Evolutionary conservation across 2,888 invertebrate genomes (phyloP), one percentile per base, ranked within the genome.

Genomic region (Empis stercorea): DNA sequence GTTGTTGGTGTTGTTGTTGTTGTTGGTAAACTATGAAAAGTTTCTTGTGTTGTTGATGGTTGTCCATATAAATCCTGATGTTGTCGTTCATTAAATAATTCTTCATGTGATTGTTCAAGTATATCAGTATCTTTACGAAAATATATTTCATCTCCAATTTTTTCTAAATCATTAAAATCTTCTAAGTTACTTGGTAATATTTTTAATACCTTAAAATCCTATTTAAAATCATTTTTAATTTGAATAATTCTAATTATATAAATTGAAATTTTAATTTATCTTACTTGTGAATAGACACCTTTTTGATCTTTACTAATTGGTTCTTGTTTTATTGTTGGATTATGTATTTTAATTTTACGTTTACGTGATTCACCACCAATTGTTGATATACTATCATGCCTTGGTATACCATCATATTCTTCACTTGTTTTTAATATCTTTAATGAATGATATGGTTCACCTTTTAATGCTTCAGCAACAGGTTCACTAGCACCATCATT

Each of bases 171-270:
- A 7, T 55, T 56, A 17, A 55, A 51, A 43, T 58, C 53, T 32
- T 58, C 56, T n/a, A 56, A 36, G 43, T 56, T 55, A 38, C 54
- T 57, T 45, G 58, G 57, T 10, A 60, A 43, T 48, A 60, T 56
- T 55, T 60, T 60, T 16, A 60, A 47, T 43, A 56, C 47, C 43
- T 52, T 55, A 44, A 59, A 60, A 46, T 60, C 60, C 59, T 60
- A 42, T 6, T 7, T 5, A 27, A 30, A 38, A 39, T 41, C 16
- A 34, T 15, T 5, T 4, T 43, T n/a, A n/a, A 10, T 36, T 23
- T 14, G 13, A 1, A 32, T 40, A 7, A 20, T 7, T 34, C 10
- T 16, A 5, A 15, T 17, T 43, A 34, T 15, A 10, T 16, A 47
- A 27, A 17, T 11, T 34, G 34, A 10, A 16, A 30, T 10, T 6